phyloP scores from a whole-genome alignment of 2,113 vertebrate genomes.

The Galbula dea region DNA sequence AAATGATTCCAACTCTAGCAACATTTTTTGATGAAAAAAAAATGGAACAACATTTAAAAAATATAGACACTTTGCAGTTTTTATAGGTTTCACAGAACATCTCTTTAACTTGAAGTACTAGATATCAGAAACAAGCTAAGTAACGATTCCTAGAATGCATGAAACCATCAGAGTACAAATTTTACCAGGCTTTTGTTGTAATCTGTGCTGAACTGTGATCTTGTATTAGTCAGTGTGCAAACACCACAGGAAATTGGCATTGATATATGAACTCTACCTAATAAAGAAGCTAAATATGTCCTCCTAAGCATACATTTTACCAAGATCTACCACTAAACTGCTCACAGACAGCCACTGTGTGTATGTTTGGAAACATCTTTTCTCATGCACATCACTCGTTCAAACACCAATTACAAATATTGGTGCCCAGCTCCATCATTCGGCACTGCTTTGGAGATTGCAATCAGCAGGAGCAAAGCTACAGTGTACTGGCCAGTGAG shows the following conservation, averaged over 20 bases:
- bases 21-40: not conserved
- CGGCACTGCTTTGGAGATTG: not conserved
- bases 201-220: not conserved
- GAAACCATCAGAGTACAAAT: not conserved
- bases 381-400: not conserved
- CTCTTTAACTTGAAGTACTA: not conserved
- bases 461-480: not conserved
- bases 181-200: not conserved
- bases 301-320: not conserved
- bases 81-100: not conserved
- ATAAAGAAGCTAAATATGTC: not conserved
- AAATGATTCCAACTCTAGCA: slow-evolving; percentile 23
- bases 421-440: rapidly evolving
- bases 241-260: not conserved
- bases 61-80: not conserved
- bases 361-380: not conserved
- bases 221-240: not conserved
- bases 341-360: rapidly evolving
- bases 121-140: not conserved
- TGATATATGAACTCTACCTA: not conserved
- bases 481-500: too few species aligned
- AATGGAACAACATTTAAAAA: not conserved
- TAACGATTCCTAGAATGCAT: not conserved
- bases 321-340: not conserved
- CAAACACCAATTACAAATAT: not conserved